These are phyloP conservation scores for Phylloscopus trochilus DNA, from an alignment of 2,113 vertebrate species.

Conservation along the genomic window DNA sequence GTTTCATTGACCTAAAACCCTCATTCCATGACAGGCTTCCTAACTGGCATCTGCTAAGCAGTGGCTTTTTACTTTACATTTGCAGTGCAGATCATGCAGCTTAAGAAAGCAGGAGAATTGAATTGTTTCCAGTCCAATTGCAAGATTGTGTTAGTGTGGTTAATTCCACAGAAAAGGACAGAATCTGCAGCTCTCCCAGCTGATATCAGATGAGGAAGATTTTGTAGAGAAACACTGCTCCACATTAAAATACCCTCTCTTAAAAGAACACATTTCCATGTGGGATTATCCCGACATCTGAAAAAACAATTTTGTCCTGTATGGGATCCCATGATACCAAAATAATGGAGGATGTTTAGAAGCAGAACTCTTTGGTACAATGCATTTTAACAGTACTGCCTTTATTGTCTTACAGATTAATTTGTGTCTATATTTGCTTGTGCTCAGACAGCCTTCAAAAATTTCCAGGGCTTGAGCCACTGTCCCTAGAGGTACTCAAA, in stretches of 20 bases:
- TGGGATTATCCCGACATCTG: not conserved
- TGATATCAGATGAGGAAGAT: too few species aligned
- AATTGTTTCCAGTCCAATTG: too few species aligned
- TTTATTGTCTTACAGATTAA: not conserved
- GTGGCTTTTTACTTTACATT: too few species aligned
- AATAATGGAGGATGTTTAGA: not conserved
- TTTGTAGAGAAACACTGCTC: too few species aligned
- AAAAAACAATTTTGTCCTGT: not conserved
- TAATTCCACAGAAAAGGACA: too few species aligned
- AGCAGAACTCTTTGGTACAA: not conserved
- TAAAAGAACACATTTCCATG: not conserved
- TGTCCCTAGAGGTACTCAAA: not conserved
- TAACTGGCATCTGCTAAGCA: too few species aligned
- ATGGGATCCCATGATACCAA: not conserved
- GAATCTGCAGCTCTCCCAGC: too few species aligned
- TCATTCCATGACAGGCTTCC: too few species aligned
- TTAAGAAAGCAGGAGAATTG: too few species aligned
- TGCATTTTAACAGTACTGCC: not conserved
- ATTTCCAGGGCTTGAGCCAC: not conserved
- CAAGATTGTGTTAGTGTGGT: too few species aligned
- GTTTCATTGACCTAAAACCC: too few species aligned
- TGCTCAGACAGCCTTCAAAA: not conserved
- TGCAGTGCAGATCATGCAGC: too few species aligned
- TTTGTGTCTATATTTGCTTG: not conserved
- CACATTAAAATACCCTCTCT: not conserved